These are phyloP conservation scores for Phylloscopus trochiloides DNA, from an alignment of 2,113 vertebrate genomes.

Conservation along the genomic window DNA sequence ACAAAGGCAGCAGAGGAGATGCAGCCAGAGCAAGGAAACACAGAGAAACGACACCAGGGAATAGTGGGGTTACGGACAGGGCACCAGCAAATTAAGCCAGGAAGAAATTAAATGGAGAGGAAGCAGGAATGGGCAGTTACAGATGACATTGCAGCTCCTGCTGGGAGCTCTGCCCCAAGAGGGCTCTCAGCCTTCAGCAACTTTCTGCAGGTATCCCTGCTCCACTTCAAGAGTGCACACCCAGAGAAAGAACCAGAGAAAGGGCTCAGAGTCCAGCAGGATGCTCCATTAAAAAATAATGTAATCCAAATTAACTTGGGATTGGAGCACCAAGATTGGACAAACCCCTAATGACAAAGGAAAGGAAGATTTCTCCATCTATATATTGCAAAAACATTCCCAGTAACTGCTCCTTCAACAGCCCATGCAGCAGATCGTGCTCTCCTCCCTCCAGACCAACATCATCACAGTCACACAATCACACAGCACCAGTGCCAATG, in stretches of 20 bases:
- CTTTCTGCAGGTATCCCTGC: neutral
- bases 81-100: slow-evolving; percentile 6
- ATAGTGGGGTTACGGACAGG: neutral
- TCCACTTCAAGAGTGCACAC: accelerated
- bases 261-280: neutral
- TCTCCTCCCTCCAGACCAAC: neutral
- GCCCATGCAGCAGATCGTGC: neutral
- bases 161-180: neutral
- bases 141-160: neutral
- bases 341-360: neutral
- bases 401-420: neutral
- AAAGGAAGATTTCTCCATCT: neutral
- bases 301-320: neutral
- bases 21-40: neutral
- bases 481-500: neutral
- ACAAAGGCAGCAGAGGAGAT: neutral
- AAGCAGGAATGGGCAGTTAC: neutral
- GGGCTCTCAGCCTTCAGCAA: neutral
- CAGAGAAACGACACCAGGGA: neutral
- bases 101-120: slow-evolving; percentile 40
- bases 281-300: neutral
- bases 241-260: neutral
- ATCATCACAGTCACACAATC: neutral
- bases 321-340: neutral
- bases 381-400: neutral